A percentile compares a stretch with the other conserved stretches of the same genome.
Conservation (phyloP, 2,888 invertebrate genomes). For the Andrena trimmerana region DNA sequence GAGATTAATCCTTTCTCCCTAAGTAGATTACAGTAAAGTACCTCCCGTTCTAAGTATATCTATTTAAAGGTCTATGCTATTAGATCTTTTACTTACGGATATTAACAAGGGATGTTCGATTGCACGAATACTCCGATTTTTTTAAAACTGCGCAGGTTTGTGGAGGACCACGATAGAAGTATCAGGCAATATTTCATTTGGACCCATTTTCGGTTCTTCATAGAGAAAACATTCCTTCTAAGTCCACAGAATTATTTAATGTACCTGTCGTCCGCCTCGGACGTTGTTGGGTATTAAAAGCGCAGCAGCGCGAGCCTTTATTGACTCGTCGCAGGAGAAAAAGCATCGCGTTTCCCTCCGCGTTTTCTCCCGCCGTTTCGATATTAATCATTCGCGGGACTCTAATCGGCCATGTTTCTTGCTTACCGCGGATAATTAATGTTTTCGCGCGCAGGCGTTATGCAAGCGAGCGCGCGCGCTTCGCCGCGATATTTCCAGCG, state of each 20-base stretch:
- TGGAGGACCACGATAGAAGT: too few species aligned
- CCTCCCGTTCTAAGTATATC: too few species aligned
- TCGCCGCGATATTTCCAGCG: conserved; percentile 19
- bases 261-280: not conserved
- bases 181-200: too few species aligned
- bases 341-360: not conserved
- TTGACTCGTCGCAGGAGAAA: not conserved
- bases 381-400: conserved; percentile 23
- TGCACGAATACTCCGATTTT: too few species aligned
- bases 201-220: too few species aligned
- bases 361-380: conserved; percentile 1
- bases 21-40: too few species aligned
- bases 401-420: conserved; percentile 44
- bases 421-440: conserved; percentile 41
- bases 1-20: not conserved
- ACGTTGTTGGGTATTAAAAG: not conserved
- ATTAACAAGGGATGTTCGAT: too few species aligned
- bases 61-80: not conserved
- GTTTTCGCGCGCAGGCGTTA: conserved; percentile 51
- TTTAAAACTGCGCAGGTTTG: too few species aligned
- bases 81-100: not conserved
- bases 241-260: not conserved
- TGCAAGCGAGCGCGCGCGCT: conserved; percentile 27
- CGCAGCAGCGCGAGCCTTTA: not conserved
- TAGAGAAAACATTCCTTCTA: too few species aligned